Evolutionary conservation across 2,888 invertebrate species (phyloP).

Genomic region (Spialia ferax): DNA sequence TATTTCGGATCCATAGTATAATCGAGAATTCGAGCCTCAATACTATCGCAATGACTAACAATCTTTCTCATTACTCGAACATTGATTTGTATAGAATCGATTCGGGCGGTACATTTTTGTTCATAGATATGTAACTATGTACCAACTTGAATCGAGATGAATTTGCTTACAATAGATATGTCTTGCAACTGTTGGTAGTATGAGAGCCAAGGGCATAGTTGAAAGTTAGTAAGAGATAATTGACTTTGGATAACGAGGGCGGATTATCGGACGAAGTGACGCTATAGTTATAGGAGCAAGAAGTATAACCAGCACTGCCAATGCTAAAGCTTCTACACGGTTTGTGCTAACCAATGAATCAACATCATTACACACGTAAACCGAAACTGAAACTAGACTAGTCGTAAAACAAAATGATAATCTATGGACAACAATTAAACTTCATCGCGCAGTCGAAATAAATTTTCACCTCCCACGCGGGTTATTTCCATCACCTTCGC

Average conservation of each 20-base stretch:
- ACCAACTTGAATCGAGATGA: not conserved
- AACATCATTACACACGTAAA: not conserved
- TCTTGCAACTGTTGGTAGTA: not conserved
- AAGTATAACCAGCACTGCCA: too few species aligned
- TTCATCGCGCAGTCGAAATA: not conserved
- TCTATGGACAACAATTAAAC: not conserved
- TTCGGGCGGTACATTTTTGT: not conserved
- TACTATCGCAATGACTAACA: conserved; percentile 23
- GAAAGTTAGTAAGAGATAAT: conserved; percentile 7
- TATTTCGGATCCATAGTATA: conserved; percentile 24
- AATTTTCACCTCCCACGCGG: not conserved
- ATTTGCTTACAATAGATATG: conserved; percentile 5
- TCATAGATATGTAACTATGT: not conserved
- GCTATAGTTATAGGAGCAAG: too few species aligned
- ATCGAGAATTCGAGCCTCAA: not conserved
- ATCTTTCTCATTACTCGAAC: conserved; percentile 3
- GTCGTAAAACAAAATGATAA: too few species aligned
- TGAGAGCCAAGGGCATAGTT: conserved; percentile 1
- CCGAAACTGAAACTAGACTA: too few species aligned
- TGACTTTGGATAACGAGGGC: not conserved
- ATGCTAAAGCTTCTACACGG: too few species aligned
- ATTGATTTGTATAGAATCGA: not conserved
- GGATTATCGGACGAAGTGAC: not conserved
- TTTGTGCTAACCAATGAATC: too few species aligned
- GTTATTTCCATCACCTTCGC: not conserved